Percentiles rank a stretch among this genome's conserved stretches.
Conservation (phyloP, 2,797 vertebrate genomes). For the Phoxinus dragarum region DNA sequence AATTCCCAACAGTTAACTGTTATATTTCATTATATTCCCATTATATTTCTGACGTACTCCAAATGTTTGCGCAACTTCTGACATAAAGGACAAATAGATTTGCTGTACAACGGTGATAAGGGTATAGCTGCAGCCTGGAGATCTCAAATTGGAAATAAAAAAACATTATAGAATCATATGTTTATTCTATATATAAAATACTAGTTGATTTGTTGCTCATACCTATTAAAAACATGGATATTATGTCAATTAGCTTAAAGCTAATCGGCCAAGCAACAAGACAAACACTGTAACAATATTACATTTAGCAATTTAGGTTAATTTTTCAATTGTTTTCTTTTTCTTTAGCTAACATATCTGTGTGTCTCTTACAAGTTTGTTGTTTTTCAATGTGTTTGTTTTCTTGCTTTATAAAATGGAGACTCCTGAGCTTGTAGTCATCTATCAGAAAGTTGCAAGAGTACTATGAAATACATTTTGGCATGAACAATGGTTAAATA, state of each 20-base stretch:
- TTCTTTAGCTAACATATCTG: background rate
- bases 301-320: background rate
- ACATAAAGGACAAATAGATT: too few species aligned
- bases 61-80: too few species aligned
- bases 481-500: background rate
- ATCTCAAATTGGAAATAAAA: background rate
- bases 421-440: background rate
- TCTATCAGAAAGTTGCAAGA: background rate
- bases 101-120: too few species aligned
- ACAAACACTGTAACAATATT: background rate
- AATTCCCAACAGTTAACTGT: too few species aligned
- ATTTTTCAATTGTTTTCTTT: too few species aligned
- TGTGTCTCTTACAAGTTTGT: background rate
- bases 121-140: too few species aligned
- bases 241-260: background rate
- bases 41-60: too few species aligned
- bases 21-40: too few species aligned
- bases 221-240: background rate
- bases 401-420: background rate
- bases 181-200: background rate
- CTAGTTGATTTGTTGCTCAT: background rate
- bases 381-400: background rate
- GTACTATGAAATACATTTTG: slow-evolving; percentile 47
- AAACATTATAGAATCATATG: background rate
- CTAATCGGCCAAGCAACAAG: background rate